Percentiles rank a stretch among this genome's conserved stretches.
Evolutionary conservation across 2,113 vertebrate genomes (phyloP).

Genomic region (Anarrhichthys ocellatus): DNA sequence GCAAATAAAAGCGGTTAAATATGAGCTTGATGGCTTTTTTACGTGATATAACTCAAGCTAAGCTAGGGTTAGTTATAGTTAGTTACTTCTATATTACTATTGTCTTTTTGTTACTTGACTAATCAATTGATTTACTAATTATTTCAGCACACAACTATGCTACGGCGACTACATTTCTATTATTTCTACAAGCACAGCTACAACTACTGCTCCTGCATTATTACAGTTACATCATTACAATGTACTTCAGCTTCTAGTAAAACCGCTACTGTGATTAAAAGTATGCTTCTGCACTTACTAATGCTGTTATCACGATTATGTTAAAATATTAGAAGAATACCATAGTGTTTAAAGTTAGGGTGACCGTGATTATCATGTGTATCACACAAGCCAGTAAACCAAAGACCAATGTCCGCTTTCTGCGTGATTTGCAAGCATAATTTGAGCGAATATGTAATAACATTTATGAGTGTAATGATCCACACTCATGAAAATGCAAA

Average conservation of each 20-base stretch:
- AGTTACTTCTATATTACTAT: not conserved
- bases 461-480: not conserved
- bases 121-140: not conserved
- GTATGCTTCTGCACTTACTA: not conserved
- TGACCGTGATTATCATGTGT: not conserved
- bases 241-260: not conserved
- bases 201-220: not conserved
- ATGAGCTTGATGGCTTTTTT: not conserved
- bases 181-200: not conserved
- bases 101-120: not conserved
- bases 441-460: constrained; percentile 6
- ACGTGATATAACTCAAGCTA: not conserved
- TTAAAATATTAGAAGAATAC: not conserved
- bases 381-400: not conserved
- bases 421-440: not conserved
- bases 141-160: not conserved
- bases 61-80: not conserved
- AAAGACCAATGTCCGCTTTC: not conserved
- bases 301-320: not conserved
- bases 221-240: not conserved
- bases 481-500: not conserved
- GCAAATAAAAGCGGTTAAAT: not conserved
- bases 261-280: not conserved
- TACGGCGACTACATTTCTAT: not conserved
- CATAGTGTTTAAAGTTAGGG: not conserved